These are phyloP conservation scores for Pedionomus torquatus DNA, from an alignment of 2,113 vertebrate genomes.

Conservation along the genomic window DNA sequence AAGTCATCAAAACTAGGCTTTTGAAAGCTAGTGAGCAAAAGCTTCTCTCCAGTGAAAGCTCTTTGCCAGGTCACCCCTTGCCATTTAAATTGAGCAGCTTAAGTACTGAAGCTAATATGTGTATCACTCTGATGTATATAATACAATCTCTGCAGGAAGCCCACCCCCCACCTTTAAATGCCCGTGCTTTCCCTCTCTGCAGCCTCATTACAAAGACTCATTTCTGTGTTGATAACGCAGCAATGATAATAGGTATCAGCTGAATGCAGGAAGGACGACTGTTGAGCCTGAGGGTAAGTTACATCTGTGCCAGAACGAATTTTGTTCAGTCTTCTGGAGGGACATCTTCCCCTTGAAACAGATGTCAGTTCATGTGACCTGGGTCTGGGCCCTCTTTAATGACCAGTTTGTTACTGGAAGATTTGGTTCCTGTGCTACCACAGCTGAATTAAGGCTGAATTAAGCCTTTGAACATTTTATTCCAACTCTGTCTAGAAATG, in stretches of 20 bases:
- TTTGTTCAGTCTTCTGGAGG: not conserved
- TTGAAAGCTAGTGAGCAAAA: not conserved
- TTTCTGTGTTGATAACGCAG: not conserved
- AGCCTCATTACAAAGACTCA: not conserved
- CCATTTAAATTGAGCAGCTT: not conserved
- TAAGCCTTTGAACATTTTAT: not conserved
- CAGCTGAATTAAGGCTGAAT: not conserved
- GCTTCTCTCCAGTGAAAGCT: not conserved
- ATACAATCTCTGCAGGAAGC: not conserved
- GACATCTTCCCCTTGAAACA: not conserved
- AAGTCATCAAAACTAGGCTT: not conserved
- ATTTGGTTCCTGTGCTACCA: not conserved
- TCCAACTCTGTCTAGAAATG: not conserved
- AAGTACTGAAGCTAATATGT: not conserved
- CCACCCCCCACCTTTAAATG: not conserved
- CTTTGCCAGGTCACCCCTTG: not conserved
- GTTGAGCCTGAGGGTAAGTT: not conserved
- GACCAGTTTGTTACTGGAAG: not conserved
- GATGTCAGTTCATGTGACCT: not conserved
- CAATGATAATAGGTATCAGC: not conserved
- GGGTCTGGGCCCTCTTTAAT: not conserved
- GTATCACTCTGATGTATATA: not conserved
- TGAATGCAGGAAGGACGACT: not conserved
- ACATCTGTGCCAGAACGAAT: not conserved
- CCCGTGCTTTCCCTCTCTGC: not conserved